A percentile compares a stretch with the other conserved stretches of the same genome.
These are phyloP conservation scores for Oryzias curvinotus DNA, from an alignment of 2,113 vertebrate species.

Conservation along the genomic window DNA sequence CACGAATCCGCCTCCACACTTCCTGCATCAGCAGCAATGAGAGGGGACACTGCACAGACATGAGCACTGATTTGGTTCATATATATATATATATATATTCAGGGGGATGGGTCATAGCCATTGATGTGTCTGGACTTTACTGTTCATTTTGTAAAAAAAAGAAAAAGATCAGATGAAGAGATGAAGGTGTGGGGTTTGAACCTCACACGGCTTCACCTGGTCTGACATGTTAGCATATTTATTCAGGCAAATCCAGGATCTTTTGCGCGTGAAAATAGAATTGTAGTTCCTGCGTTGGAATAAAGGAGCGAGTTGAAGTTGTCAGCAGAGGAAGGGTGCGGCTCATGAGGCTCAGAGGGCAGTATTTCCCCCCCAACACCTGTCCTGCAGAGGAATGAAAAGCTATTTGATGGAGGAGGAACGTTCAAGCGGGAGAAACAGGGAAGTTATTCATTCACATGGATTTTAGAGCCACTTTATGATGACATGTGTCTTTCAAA, in stretches of 20 bases:
- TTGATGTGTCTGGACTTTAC: conserved; percentile 35
- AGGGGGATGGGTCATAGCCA: conserved; percentile 30
- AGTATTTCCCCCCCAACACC: conserved; percentile 49
- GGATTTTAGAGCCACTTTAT: conserved; percentile 74
- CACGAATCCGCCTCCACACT: conserved; percentile 11
- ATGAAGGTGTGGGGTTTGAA: not conserved
- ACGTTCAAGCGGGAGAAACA: conserved; percentile 29
- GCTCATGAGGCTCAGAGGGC: conserved; percentile 4
- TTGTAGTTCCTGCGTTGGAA: not conserved
- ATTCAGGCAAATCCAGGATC: conserved; percentile 15
- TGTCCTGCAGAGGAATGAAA: conserved; percentile 53
- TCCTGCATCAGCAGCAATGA: conserved; percentile 6
- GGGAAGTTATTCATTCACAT: conserved; percentile 20
- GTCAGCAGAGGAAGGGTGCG: conserved; percentile 3
- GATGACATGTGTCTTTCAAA: conserved; percentile 55
- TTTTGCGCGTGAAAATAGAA: not conserved
- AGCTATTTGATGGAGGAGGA: conserved; percentile 52
- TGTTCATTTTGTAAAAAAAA: conserved; percentile 33
- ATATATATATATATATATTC: conserved; percentile 22
- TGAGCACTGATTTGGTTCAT: conserved; percentile 48
- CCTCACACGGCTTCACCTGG: not conserved
- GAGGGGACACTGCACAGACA: conserved; percentile 10
- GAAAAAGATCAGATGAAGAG: not conserved
- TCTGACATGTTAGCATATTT: conserved; percentile 26
- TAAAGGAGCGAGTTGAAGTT: not conserved